Evolutionary conservation across 1,140 invertebrate species (phyloP).

Genomic region (Nilaparvata lugens): DNA sequence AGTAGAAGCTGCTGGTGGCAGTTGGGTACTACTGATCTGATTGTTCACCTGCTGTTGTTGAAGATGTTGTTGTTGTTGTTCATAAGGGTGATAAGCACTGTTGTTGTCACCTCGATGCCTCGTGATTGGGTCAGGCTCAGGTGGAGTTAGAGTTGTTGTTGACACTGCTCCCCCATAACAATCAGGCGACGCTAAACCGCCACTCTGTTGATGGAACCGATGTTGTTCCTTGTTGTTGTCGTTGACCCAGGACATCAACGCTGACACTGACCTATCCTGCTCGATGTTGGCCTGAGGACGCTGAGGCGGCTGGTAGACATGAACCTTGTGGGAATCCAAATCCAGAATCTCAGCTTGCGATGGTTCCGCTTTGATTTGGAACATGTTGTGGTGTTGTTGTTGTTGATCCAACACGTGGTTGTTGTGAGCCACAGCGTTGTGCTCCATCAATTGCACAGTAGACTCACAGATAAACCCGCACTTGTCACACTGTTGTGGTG

Average conservation of each 20-base stretch:
- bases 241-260: conserved; percentile 47
- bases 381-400: conserved; percentile 24
- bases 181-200: conserved; percentile 35
- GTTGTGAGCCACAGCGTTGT: conserved; percentile 53
- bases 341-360: conserved; percentile 70
- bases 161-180: conserved; percentile 27
- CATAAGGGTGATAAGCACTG: neutral
- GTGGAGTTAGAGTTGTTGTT: conserved; percentile 27
- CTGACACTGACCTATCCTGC: conserved; percentile 43
- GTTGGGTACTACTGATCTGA: conserved; percentile 12
- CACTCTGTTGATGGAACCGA: conserved; percentile 39
- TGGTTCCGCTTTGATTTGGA: conserved; percentile 41
- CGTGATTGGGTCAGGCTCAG: conserved; percentile 26
- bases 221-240: conserved; percentile 40
- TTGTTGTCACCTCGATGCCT: neutral
- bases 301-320: conserved; percentile 45
- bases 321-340: conserved; percentile 80
- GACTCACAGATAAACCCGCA: conserved; percentile 68
- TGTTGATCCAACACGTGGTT: conserved; percentile 36
- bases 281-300: conserved; percentile 24
- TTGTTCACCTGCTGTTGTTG: conserved; percentile 2
- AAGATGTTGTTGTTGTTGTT: conserved; percentile 9
- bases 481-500: conserved; percentile 66
- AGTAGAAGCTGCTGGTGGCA: conserved; percentile 1
- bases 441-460: conserved; percentile 55